These are phyloP conservation scores for Pelosia muscerda DNA, from an alignment of 2,888 invertebrate species.

Conservation along the genomic window DNA sequence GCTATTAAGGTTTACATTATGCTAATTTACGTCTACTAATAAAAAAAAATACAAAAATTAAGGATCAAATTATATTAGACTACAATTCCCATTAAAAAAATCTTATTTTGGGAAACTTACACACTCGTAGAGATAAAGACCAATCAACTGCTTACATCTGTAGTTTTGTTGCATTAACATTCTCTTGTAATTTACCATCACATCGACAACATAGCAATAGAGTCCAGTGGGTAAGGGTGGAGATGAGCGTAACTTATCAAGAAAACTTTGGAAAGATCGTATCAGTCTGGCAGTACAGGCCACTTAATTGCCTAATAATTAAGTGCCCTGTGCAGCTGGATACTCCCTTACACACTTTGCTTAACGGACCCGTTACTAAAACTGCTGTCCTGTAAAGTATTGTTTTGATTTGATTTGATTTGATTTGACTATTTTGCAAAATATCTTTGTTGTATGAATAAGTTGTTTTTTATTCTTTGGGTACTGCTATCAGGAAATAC, in stretches of 20 bases:
- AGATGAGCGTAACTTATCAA: constrained; percentile 2
- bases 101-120: not conserved
- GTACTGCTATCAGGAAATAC: too few species aligned
- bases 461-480: too few species aligned
- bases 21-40: too few species aligned
- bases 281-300: constrained; percentile 12
- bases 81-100: not conserved
- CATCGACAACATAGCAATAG: constrained; percentile 1
- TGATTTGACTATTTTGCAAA: too few species aligned
- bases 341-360: not conserved
- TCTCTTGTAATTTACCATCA: not conserved
- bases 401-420: too few species aligned
- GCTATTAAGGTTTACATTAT: too few species aligned
- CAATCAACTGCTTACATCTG: not conserved
- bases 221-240: constrained; percentile 1
- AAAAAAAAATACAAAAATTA: too few species aligned
- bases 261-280: constrained; percentile 15
- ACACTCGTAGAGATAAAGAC: not conserved
- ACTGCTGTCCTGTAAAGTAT: not conserved
- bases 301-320: not conserved
- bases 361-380: not conserved
- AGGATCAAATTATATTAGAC: too few species aligned
- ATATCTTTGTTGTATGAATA: too few species aligned
- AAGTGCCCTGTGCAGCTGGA: not conserved
- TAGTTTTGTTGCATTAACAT: not conserved